A percentile compares a stretch with the other conserved stretches of the same genome.
phyloP scores from a whole-genome alignment of 2,888 invertebrate species.

The Drosophila emarginata region DNA sequence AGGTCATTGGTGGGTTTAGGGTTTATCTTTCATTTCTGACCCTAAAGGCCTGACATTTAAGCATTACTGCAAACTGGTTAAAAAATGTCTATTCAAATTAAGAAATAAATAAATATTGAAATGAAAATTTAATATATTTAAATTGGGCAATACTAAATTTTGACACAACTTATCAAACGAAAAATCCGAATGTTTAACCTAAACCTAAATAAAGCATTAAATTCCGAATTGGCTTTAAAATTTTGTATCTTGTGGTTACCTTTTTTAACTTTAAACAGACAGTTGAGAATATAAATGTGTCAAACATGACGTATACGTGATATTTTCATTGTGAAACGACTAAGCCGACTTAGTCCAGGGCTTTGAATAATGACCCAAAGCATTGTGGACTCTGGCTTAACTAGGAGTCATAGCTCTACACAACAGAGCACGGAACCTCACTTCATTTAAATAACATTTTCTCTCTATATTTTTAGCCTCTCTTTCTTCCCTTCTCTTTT shows the following conservation, averaged over 20 bases:
- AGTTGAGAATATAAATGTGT: slow-evolving; percentile 21
- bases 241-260: neutral
- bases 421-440: slow-evolving; percentile 17
- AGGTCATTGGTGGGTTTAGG: too few relatives aligned
- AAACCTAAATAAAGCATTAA: too few relatives aligned
- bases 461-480: too few relatives aligned
- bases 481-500: neutral
- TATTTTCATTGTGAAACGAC: slow-evolving; percentile 15
- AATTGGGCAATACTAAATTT: too few relatives aligned
- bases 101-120: too few relatives aligned
- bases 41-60: too few relatives aligned
- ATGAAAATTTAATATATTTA: too few relatives aligned
- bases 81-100: too few relatives aligned
- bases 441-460: slow-evolving; percentile 55
- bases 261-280: neutral
- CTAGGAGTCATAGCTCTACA: slow-evolving; percentile 9
- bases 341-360: slow-evolving; percentile 18
- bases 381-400: slow-evolving; percentile 24
- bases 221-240: neutral
- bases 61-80: too few relatives aligned
- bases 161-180: too few relatives aligned
- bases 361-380: slow-evolving; percentile 44
- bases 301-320: slow-evolving; percentile 64
- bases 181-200: too few relatives aligned
- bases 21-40: too few relatives aligned